Evolutionary conservation across 2,888 invertebrate genomes (phyloP).

Genomic region (Hetaerina titia): DNA sequence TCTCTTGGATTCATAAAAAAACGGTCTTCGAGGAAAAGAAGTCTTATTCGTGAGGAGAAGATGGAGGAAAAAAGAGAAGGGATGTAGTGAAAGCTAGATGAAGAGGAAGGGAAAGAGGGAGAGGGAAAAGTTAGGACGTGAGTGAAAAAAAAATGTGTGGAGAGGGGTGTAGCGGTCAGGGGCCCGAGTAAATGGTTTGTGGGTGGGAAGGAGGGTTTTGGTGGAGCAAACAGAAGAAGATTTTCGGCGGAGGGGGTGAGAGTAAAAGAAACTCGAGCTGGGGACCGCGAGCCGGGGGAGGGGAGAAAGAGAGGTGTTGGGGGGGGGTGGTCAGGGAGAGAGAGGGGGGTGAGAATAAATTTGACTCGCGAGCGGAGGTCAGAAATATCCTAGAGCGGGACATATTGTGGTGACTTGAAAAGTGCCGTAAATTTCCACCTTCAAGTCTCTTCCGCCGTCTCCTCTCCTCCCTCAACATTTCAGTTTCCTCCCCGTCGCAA

Average conservation of each 20-base stretch:
- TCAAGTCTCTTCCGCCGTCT: neutral
- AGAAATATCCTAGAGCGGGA: constrained; percentile 44
- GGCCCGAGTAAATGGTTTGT: neutral
- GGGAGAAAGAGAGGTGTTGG: neutral
- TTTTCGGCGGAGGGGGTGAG: neutral
- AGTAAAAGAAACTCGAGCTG: neutral
- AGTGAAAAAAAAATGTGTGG: neutral
- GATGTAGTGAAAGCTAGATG: neutral
- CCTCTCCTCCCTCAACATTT: neutral
- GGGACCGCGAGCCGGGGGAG: neutral
- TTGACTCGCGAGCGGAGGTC: constrained; percentile 34
- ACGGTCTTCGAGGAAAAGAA: neutral
- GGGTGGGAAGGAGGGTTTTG: neutral
- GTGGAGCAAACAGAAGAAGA: neutral
- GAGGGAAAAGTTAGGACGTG: neutral
- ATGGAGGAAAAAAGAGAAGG: neutral
- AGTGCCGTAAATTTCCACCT: constrained; percentile 49
- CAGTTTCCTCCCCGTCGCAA: neutral
- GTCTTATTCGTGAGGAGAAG: neutral
- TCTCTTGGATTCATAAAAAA: constrained; percentile 18
- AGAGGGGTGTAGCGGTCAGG: neutral
- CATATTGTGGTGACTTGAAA: constrained; percentile 56
- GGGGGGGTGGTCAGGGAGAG: neutral
- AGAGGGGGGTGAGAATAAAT: neutral
- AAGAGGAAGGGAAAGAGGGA: neutral